Evolutionary conservation across 2,113 vertebrate species (phyloP).

Genomic region (Phoxinus phoxinus): DNA sequence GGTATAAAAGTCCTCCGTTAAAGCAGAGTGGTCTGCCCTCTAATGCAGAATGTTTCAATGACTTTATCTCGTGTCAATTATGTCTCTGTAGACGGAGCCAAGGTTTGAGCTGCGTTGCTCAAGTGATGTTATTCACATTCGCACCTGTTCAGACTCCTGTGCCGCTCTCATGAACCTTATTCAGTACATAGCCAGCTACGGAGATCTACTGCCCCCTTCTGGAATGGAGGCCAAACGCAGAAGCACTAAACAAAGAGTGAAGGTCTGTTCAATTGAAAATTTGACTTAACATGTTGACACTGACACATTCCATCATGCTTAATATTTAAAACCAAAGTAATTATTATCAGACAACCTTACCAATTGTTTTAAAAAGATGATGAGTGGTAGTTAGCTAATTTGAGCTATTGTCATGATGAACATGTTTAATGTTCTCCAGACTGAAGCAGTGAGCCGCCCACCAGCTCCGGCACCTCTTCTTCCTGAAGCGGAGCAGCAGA

Average conservation of each 20-base stretch:
- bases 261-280: constrained; percentile 73
- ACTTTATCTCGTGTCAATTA: background rate
- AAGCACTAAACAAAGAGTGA: constrained; percentile 75
- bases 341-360: background rate
- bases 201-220: constrained; percentile 84
- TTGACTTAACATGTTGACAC: background rate
- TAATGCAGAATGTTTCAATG: background rate
- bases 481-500: constrained; percentile 91
- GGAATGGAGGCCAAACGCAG: constrained; percentile 78
- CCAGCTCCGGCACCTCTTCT: constrained; percentile 81
- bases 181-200: constrained; percentile 95
- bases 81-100: constrained; percentile 79
- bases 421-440: constrained; percentile 67
- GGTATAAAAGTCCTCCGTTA: constrained; percentile 72
- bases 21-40: background rate
- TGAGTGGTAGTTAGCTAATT: background rate
- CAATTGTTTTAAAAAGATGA: background rate
- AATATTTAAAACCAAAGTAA: background rate
- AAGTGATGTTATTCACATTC: constrained; percentile 94
- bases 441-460: constrained; percentile 72
- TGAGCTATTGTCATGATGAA: background rate
- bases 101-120: constrained; percentile 95
- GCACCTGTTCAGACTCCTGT: constrained; percentile 94
- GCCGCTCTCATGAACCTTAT: constrained; percentile 98
- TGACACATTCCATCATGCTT: background rate